Conservation (phyloP, 2,113 vertebrate species). For the Cariama cristata region DNA sequence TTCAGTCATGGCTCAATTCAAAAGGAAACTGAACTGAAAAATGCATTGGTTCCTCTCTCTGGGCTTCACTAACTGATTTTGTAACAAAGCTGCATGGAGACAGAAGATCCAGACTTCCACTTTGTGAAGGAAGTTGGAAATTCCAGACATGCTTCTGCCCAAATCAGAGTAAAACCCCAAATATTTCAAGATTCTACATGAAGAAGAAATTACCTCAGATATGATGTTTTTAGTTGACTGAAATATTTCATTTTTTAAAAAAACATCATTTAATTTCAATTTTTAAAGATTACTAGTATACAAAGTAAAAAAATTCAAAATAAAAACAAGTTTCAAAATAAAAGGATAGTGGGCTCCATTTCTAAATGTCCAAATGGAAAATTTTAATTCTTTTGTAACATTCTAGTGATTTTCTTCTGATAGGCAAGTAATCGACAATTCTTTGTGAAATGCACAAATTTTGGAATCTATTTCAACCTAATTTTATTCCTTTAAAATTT, state of each 20-base stretch:
- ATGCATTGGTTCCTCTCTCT: background rate
- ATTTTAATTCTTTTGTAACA: background rate
- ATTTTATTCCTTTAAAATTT: background rate
- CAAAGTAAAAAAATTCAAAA: background rate
- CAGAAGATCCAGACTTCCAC: background rate
- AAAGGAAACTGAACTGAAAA: constrained; percentile 18
- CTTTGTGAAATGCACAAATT: background rate
- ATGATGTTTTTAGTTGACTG: background rate
- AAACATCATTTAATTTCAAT: background rate
- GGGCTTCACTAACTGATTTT: background rate
- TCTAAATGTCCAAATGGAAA: background rate
- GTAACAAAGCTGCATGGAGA: background rate
- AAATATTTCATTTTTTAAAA: background rate
- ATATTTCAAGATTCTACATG: background rate
- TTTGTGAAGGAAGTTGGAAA: background rate
- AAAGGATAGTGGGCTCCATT: background rate
- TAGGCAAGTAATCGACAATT: background rate
- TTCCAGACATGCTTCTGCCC: background rate
- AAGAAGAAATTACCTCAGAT: background rate
- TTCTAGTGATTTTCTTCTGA: background rate
- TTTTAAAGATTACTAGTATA: background rate
- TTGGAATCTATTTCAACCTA: background rate
- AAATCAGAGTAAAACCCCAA: background rate
- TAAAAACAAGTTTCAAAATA: background rate
- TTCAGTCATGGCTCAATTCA: background rate